Percentiles rank a stretch among this genome's conserved stretches.
These are phyloP conservation scores for Bradysia coprophila DNA, from an alignment of 1,140 invertebrate genomes.

Conservation along the genomic window DNA sequence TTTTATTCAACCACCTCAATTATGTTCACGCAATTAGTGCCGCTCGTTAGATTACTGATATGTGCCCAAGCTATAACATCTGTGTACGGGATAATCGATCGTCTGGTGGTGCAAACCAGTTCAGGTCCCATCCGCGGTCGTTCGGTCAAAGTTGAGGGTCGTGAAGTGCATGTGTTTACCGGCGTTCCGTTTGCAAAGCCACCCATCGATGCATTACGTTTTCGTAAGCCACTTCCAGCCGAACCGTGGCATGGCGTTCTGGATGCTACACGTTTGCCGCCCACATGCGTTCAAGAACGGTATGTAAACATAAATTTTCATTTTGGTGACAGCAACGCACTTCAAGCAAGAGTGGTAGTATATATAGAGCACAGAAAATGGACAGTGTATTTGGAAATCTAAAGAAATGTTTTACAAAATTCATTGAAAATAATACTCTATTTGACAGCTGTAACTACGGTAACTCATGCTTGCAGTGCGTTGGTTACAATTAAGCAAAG, in stretches of 20 bases:
- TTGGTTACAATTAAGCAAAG: too few relatives aligned
- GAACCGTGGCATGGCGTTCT: slow-evolving; percentile 71
- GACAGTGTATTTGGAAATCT: too few relatives aligned
- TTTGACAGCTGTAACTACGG: too few relatives aligned
- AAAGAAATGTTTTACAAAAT: too few relatives aligned
- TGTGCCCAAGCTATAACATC: not conserved
- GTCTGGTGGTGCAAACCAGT: slow-evolving; percentile 58
- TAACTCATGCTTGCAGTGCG: too few relatives aligned
- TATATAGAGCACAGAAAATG: too few relatives aligned
- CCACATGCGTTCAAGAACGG: slow-evolving; percentile 69
- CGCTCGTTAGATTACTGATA: not conserved
- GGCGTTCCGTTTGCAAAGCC: slow-evolving; percentile 92
- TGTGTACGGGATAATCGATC: slow-evolving; percentile 30
- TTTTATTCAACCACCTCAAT: not conserved
- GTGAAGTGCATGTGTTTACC: slow-evolving; percentile 75
- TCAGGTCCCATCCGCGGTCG: slow-evolving; percentile 60
- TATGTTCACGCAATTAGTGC: not conserved
- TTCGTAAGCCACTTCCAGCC: slow-evolving; percentile 65
- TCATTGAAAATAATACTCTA: too few relatives aligned
- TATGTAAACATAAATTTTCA: slow-evolving; percentile 4
- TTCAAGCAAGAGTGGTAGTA: too few relatives aligned
- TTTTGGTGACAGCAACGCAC: not conserved
- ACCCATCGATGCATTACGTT: slow-evolving; percentile 69
- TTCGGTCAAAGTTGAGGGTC: slow-evolving; percentile 51
- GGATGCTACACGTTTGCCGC: slow-evolving; percentile 57